Evolutionary conservation across 2,888 invertebrate species (phyloP).

Genomic region (Auanema freiburgensis): DNA sequence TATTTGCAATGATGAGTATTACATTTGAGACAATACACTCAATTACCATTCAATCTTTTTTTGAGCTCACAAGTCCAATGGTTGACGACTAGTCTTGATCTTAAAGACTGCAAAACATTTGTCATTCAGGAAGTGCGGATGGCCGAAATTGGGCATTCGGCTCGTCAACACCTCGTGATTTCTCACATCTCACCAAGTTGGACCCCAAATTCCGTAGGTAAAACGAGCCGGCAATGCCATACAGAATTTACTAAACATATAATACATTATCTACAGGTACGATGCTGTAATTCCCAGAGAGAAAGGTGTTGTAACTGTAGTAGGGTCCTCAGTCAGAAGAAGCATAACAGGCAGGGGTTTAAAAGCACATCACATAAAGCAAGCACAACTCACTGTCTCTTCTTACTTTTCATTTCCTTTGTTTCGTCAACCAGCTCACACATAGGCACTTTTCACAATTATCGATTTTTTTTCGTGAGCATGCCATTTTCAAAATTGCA

Average conservation of each 20-base stretch:
- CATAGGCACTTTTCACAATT: too few relatives aligned
- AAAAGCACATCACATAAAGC: constrained; percentile 17
- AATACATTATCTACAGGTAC: constrained; percentile 18
- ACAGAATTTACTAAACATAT: background rate
- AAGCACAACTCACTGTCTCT: too few relatives aligned
- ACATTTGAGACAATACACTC: background rate
- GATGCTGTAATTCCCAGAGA: constrained; percentile 37
- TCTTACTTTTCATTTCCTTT: too few relatives aligned
- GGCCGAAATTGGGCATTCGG: constrained; percentile 44
- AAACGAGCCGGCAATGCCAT: constrained; percentile 25
- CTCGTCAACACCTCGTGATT: constrained; percentile 55
- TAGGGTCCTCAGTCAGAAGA: too few relatives aligned
- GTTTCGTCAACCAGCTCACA: too few relatives aligned
- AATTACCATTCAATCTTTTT: background rate
- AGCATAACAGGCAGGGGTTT: constrained; percentile 18
- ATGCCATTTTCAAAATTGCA: too few relatives aligned
- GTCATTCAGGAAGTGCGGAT: constrained; percentile 1
- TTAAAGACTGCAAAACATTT: too few relatives aligned
- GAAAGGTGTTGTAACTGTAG: too few relatives aligned
- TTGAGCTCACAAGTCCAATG: background rate
- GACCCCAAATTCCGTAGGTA: constrained; percentile 7
- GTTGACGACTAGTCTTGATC: background rate
- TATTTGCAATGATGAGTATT: background rate
- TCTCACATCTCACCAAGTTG: constrained; percentile 39
- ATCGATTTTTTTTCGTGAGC: too few relatives aligned